A percentile compares a stretch with the other conserved stretches of the same genome.
Evolutionary conservation across 2,797 vertebrate species (phyloP).

Genomic region (Falco columbarius): DNA sequence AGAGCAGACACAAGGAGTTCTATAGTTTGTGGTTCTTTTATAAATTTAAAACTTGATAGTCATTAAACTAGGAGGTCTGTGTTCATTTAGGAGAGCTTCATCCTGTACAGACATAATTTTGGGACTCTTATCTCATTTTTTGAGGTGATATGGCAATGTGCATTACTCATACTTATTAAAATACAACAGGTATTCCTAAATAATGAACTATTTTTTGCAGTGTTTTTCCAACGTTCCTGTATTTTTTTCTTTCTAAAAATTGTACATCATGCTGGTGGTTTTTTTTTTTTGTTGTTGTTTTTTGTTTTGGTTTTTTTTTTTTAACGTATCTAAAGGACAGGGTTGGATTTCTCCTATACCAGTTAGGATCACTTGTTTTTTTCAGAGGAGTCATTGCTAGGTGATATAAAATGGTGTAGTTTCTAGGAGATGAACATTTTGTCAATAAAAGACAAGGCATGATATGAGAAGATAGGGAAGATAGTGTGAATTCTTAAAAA

Average conservation of each 20-base stretch:
- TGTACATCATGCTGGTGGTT: background rate
- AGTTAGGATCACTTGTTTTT: background rate
- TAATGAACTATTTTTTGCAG: background rate
- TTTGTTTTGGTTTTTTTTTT: background rate
- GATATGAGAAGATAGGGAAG: background rate
- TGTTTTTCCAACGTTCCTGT: background rate
- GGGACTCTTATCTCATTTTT: background rate
- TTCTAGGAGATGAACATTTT: background rate
- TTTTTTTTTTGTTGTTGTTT: background rate
- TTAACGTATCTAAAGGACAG: background rate
- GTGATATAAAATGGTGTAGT: background rate
- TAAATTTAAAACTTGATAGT: background rate
- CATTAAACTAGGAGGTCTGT: background rate
- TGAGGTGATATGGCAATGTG: background rate
- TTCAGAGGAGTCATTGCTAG: background rate
- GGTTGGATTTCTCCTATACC: background rate
- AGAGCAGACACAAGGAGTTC: background rate
- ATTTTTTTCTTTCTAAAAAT: background rate
- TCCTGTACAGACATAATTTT: background rate
- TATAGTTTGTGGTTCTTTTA: background rate
- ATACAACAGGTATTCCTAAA: background rate
- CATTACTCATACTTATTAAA: background rate
- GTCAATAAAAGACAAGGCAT: background rate
- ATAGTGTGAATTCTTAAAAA: background rate
- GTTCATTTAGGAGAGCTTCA: background rate